Evolutionary conservation across 2,888 invertebrate species (phyloP).

Genomic region (Megalurothrips usitatus): DNA sequence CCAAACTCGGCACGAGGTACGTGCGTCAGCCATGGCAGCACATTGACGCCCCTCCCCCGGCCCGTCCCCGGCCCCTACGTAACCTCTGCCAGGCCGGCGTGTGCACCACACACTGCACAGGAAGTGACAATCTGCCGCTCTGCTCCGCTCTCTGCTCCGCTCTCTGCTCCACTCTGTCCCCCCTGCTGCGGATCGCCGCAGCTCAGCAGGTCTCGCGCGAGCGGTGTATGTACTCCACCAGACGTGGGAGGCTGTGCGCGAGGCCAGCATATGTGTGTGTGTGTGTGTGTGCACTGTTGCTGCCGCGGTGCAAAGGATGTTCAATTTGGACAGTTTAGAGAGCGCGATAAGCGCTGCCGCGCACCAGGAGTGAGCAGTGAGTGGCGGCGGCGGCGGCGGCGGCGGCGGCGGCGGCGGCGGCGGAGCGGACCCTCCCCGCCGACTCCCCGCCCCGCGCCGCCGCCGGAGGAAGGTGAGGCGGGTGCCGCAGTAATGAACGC

Average conservation of each 20-base stretch:
- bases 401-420: background rate
- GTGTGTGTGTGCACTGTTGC: too few species aligned
- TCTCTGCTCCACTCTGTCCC: background rate
- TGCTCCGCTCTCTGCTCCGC: too few species aligned
- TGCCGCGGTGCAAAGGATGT: background rate
- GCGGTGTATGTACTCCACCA: background rate
- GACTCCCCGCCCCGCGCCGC: background rate
- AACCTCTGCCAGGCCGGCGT: too few species aligned
- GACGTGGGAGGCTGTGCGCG: background rate
- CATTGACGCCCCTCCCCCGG: too few species aligned
- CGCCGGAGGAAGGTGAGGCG: background rate
- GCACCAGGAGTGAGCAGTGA: background rate
- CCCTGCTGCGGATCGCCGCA: background rate
- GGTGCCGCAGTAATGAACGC: background rate
- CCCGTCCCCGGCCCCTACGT: too few species aligned
- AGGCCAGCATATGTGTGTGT: too few species aligned
- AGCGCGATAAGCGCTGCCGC: background rate
- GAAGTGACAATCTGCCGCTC: constrained; percentile 17
- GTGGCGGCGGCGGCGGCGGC: too few species aligned
- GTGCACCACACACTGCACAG: background rate
- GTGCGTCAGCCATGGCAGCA: too few species aligned
- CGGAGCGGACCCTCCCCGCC: too few species aligned
- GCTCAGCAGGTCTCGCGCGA: background rate
- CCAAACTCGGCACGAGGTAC: too few species aligned
- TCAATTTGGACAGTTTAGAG: constrained; percentile 17